phyloP scores from a whole-genome alignment of 2,888 invertebrate species.

The Drosophila barbarae region DNA sequence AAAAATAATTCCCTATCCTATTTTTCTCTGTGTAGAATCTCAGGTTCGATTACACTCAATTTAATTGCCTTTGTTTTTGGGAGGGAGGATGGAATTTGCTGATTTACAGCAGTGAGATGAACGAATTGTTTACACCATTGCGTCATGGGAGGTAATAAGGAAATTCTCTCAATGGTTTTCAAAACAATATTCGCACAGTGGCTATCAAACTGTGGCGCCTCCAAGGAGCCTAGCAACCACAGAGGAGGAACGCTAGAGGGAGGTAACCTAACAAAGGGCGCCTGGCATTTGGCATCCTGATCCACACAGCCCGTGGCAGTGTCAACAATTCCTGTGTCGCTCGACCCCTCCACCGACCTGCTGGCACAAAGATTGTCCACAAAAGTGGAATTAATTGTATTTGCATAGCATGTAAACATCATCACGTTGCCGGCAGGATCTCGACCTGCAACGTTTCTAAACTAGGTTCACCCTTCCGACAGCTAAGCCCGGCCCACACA shows the following conservation, averaged over 20 bases:
- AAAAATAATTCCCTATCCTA: not conserved
- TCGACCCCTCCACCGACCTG: conserved; percentile 24
- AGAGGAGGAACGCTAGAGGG: not conserved
- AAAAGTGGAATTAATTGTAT: conserved; percentile 75
- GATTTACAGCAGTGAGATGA: conserved; percentile 24
- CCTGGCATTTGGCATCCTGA: conserved; percentile 32
- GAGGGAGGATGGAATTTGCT: not conserved
- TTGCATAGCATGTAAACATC: conserved; percentile 72
- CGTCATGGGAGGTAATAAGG: conserved; percentile 22
- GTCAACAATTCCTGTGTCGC: conserved; percentile 59
- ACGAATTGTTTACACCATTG: conserved; percentile 32
- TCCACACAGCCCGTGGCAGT: conserved; percentile 42
- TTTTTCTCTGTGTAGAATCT: not conserved
- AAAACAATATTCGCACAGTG: not conserved
- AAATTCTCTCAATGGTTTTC: conserved; percentile 2
- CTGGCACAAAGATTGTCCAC: conserved; percentile 62
- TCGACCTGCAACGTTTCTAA: conserved; percentile 43
- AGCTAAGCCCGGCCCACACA: conserved; percentile 15
- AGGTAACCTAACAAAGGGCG: conserved; percentile 13
- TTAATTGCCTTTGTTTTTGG: conserved; percentile 14
- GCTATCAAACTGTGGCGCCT: not conserved
- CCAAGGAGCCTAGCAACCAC: conserved; percentile 12
- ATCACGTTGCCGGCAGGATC: conserved; percentile 61
- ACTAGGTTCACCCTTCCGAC: conserved; percentile 25
- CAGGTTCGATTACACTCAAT: conserved; percentile 13